Percentiles rank a stretch among this genome's conserved stretches.
Evolutionary conservation across 2,888 invertebrate genomes (phyloP).

Genomic region (Camptogramma bilineatum): DNA sequence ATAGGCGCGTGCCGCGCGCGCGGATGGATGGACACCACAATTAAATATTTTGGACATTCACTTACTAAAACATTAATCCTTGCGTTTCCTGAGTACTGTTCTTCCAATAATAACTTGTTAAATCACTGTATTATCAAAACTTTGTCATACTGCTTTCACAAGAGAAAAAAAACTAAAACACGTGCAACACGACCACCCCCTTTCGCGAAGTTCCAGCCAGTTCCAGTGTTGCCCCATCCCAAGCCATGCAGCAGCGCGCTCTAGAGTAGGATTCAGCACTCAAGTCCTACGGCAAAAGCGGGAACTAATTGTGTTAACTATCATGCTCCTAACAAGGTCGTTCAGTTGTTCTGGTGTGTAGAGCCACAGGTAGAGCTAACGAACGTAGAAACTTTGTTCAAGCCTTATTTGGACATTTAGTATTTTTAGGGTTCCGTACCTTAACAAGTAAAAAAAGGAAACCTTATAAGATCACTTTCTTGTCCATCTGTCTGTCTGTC

Average conservation of each 20-base stretch:
- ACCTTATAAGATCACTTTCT: no score
- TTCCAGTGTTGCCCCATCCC: no score
- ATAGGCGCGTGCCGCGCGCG: conserved; percentile 23
- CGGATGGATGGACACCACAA: conserved; percentile 3
- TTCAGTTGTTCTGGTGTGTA: no score
- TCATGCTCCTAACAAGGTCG: no score
- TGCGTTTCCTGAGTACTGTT: not conserved
- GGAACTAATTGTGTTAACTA: no score
- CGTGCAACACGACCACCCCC: conserved; percentile 60
- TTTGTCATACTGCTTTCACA: conserved; percentile 22
- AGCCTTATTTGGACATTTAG: no score
- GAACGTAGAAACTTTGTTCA: not conserved
- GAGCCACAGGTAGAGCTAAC: not conserved
- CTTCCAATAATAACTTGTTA: conserved; percentile 5
- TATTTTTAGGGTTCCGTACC: no score
- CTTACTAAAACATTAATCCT: conserved; percentile 28
- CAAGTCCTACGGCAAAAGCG: no score
- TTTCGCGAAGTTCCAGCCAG: conserved; percentile 58
- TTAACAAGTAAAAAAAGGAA: no score
- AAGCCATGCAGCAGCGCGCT: no score
- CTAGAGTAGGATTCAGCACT: no score
- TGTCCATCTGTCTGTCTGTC: no score
- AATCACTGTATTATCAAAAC: conserved; percentile 19
- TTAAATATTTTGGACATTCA: not conserved
- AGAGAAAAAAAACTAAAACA: conserved; percentile 40